These are phyloP conservation scores for Gymnoscopelus braueri DNA, from an alignment of 2,797 vertebrate species.

Conservation along the genomic window DNA sequence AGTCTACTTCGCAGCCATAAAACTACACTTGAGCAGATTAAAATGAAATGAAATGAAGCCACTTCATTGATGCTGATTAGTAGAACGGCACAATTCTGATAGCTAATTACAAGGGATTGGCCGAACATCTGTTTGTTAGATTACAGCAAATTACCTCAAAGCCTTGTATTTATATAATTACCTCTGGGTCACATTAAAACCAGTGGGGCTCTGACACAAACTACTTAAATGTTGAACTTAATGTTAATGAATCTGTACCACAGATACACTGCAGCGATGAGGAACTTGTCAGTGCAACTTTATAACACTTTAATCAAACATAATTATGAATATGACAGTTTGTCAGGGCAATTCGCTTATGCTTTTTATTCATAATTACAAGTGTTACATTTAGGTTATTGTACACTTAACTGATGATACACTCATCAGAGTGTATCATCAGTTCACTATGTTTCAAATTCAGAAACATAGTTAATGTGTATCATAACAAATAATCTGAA, in stretches of 20 bases:
- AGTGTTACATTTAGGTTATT: slow-evolving; percentile 10
- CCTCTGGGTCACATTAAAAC: slow-evolving; percentile 49
- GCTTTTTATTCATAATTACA: not conserved
- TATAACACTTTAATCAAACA: slow-evolving; percentile 27
- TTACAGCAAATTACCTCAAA: slow-evolving; percentile 55
- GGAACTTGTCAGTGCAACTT: slow-evolving; percentile 16
- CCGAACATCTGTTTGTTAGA: slow-evolving; percentile 61
- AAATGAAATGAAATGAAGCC: slow-evolving; percentile 62
- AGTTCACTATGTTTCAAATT: too few species aligned
- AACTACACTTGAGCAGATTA: slow-evolving; percentile 68
- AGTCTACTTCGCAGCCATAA: slow-evolving; percentile 68
- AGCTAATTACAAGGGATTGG: slow-evolving; percentile 64
- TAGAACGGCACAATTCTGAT: slow-evolving; percentile 56
- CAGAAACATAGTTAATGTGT: too few species aligned
- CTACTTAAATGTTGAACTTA: slow-evolving; percentile 35
- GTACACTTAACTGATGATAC: slow-evolving; percentile 15
- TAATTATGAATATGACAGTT: slow-evolving; percentile 17
- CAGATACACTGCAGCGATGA: slow-evolving; percentile 19
- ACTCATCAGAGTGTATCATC: slow-evolving; percentile 6
- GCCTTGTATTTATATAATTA: slow-evolving; percentile 65
- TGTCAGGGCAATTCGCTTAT: slow-evolving; percentile 1
- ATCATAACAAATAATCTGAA: too few species aligned
- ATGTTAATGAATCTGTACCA: slow-evolving; percentile 25
- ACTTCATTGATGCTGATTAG: slow-evolving; percentile 66
- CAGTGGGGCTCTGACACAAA: slow-evolving; percentile 42